phyloP scores from a whole-genome alignment of 2,888 invertebrate genomes.

The Aleiodes leptofemur region DNA sequence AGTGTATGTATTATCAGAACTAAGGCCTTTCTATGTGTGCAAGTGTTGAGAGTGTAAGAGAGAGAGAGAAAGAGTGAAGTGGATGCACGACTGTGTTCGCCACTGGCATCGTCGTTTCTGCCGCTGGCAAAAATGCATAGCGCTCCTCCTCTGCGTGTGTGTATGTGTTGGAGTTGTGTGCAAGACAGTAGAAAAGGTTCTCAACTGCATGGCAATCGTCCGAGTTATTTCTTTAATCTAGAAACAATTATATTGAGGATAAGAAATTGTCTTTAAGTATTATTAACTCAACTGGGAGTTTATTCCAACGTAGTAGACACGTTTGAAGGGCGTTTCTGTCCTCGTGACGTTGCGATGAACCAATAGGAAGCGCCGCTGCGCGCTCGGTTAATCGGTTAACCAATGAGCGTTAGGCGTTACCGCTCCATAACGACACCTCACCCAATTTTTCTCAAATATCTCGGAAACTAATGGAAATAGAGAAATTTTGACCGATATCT shows the following conservation, averaged over 20 bases:
- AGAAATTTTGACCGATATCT: too few species aligned
- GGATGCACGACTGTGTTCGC: constrained; percentile 50
- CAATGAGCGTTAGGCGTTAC: too few species aligned
- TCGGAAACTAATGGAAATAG: too few species aligned
- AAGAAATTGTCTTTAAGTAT: too few species aligned
- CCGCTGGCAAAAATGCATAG: constrained; percentile 72
- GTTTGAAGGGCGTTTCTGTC: too few species aligned
- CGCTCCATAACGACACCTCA: too few species aligned
- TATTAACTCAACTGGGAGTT: too few species aligned
- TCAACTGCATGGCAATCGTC: constrained; percentile 60
- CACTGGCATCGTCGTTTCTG: constrained; percentile 48
- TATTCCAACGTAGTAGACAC: too few species aligned
- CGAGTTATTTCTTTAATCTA: background rate
- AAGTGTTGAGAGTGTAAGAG: constrained; percentile 44
- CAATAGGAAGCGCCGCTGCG: too few species aligned
- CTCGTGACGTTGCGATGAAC: too few species aligned
- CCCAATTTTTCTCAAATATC: too few species aligned
- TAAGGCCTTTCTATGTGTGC: constrained; percentile 50
- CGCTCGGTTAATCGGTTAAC: too few species aligned
- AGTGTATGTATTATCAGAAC: constrained; percentile 68
- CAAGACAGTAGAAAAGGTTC: constrained; percentile 64
- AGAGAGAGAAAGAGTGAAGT: constrained; percentile 12
- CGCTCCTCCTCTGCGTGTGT: constrained; percentile 58
- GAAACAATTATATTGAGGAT: background rate
- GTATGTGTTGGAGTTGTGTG: constrained; percentile 35